phyloP scores from a whole-genome alignment of 2,797 vertebrate species.

The Loriculus beryllinus region DNA sequence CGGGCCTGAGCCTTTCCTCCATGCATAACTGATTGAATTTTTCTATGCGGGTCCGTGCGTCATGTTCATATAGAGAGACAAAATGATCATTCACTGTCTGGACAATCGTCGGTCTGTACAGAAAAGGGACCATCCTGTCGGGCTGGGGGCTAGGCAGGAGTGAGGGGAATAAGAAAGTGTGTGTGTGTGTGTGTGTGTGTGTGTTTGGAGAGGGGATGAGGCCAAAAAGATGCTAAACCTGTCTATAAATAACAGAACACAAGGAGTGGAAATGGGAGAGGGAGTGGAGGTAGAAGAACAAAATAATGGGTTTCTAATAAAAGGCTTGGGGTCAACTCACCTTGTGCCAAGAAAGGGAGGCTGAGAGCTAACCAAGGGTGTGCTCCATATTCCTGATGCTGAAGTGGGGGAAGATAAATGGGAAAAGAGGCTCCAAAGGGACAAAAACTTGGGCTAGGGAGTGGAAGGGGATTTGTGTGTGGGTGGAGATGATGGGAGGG shows the following conservation, averaged over 20 bases:
- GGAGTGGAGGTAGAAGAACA: background rate
- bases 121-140: conserved; percentile 15
- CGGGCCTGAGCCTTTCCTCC: conserved; percentile 75
- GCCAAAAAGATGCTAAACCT: background rate
- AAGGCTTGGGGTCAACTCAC: background rate
- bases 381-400: background rate
- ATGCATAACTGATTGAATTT: conserved; percentile 76
- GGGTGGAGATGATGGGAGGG: background rate
- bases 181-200: background rate
- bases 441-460: background rate
- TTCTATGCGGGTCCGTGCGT: conserved; percentile 75
- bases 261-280: background rate
- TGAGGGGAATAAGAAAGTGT: background rate
- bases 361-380: background rate
- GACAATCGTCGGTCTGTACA: conserved; percentile 63
- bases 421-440: background rate
- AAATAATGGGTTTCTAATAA: background rate
- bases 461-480: background rate
- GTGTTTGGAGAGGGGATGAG: background rate
- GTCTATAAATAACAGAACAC: background rate
- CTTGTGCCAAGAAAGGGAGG: background rate
- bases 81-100: conserved; percentile 55
- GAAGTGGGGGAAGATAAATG: background rate
- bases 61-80: conserved; percentile 67
- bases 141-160: background rate